Evolutionary conservation across 2,888 invertebrate genomes (phyloP), one percentile per base, ranked within the genome.

Genomic region (Drosophila robusta): DNA sequence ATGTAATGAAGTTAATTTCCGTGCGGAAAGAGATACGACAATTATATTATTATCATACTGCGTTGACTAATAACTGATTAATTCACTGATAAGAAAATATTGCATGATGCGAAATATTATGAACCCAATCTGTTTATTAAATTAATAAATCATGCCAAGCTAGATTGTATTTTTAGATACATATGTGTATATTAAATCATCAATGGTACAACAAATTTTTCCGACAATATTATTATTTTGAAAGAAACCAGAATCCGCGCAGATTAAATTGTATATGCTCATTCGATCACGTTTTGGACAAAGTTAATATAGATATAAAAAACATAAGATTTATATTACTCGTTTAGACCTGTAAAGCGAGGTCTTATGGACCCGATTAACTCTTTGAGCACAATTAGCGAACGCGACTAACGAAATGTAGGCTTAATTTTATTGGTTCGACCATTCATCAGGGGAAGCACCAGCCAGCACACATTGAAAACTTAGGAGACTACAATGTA

Each of bases 351-450:
- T 24, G 1, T 29, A 4, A n/a, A 52, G 32, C 5, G 11, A 6
- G 36, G 22, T 14, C 4, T 45, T n/a, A 22, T 49, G 44, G n/a
- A 26, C 26, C 26, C 18, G 18, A 57, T 26, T 8, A 22, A 46
- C 12, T 18, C 22, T 42, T 24, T 44, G 67, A 54, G 64, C 89
- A 91, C 90, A 90, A 90, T 90, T 91, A 89, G 90, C 90, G 90
- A 90, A 85, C 86, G 89, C 90, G 32, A 12, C 39, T 34, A 52
- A 54, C 41, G 16, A 64, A 51, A 44, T 22, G 2, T 90, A 90
- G 32, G 61, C 64, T 72, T 70, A 65, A 64, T 39, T 83, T 74
- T 62, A 82, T 80, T 78, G 75, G 80, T 71, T 73, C 6, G 47
- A 82, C 78, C 81, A 78, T 60, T 49, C 52, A 50, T 49, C 39